Percentiles rank a stretch among this genome's conserved stretches.
Evolutionary conservation across 2,113 vertebrate genomes (phyloP).

Genomic region (Cololabis saira): DNA sequence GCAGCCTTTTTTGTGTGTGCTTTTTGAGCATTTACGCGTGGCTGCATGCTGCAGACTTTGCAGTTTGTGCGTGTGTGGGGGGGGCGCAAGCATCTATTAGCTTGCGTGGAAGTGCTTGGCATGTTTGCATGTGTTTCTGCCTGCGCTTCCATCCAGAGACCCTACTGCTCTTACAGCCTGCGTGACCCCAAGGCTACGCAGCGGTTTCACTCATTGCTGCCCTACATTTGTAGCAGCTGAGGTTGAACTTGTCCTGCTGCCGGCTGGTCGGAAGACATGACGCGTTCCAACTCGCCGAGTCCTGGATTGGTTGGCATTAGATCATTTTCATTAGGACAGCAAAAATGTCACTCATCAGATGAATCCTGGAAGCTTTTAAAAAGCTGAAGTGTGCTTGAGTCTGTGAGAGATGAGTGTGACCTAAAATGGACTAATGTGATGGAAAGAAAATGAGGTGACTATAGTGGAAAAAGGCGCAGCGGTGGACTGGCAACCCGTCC

Average conservation of each 20-base stretch:
- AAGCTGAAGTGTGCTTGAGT: conserved; percentile 26
- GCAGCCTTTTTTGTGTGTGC: conserved; percentile 14
- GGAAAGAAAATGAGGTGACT: neutral
- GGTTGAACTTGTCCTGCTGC: conserved; percentile 29
- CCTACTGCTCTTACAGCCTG: conserved; percentile 28
- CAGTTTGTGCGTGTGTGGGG: conserved; percentile 12
- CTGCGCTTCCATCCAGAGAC: conserved; percentile 23
- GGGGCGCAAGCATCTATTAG: conserved; percentile 34
- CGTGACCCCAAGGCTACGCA: conserved; percentile 58
- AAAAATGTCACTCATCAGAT: conserved; percentile 48
- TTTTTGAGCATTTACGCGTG: conserved; percentile 5
- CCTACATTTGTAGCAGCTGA: conserved; percentile 64
- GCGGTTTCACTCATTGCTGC: conserved; percentile 48
- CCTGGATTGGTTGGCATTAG: conserved; percentile 40
- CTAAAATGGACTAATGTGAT: conserved; percentile 36
- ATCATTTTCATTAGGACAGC: conserved; percentile 39
- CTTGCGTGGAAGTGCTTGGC: conserved; percentile 2
- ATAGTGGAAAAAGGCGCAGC: no score
- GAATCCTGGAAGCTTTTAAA: conserved; percentile 37
- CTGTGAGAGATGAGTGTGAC: conserved; percentile 31
- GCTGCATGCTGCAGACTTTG: conserved; percentile 17
- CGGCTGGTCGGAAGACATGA: conserved; percentile 11
- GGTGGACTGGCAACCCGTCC: no score
- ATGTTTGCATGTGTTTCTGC: conserved; percentile 22
- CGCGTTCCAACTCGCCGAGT: conserved; percentile 49